phyloP scores from a whole-genome alignment of 2,888 invertebrate genomes.

The Ecdyonurus torrentis region DNA sequence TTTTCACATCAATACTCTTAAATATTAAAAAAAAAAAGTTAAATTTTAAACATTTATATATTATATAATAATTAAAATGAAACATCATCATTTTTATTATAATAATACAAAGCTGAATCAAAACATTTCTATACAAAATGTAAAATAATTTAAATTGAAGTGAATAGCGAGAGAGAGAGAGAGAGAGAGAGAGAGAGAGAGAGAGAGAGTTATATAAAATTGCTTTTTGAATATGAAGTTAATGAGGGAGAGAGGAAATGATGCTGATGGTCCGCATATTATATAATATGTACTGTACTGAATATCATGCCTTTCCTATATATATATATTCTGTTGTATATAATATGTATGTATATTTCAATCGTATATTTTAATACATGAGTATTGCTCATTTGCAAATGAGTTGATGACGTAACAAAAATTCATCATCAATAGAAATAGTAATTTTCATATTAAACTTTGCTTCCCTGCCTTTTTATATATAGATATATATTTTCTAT shows the following conservation, averaged over 20 bases:
- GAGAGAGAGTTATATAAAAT: too few species aligned
- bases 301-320: too few species aligned
- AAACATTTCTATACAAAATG: not conserved
- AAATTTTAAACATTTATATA: too few species aligned
- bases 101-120: not conserved
- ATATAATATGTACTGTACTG: too few species aligned
- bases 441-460: constrained; percentile 4
- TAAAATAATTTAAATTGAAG: not conserved
- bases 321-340: not conserved
- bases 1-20: too few species aligned
- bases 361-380: too few species aligned
- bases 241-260: not conserved
- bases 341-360: not conserved
- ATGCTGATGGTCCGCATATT: not conserved
- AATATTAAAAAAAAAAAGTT: too few species aligned
- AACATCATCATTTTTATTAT: not conserved
- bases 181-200: too few species aligned
- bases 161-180: not conserved
- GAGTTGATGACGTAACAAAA: not conserved
- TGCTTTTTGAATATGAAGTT: not conserved
- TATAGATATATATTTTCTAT: too few species aligned
- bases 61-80: not conserved
- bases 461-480: not conserved
- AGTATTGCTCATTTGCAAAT: not conserved
- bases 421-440: constrained; percentile 1